Conservation (phyloP, 2,888 invertebrate species). For the Eustalomyia histrio region DNA sequence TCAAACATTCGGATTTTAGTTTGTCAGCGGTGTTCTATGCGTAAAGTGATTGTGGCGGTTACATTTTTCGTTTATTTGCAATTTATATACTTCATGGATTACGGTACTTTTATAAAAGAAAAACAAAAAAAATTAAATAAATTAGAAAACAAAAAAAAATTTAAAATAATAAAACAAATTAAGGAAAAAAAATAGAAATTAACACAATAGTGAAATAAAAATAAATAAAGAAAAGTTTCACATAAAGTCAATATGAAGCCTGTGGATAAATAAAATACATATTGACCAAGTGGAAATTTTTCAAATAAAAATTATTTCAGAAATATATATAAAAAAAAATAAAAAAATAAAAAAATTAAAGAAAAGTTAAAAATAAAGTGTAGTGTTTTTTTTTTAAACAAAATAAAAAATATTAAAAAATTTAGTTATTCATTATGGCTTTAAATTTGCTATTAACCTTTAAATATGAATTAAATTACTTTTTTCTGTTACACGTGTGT, state of each 20-base stretch:
- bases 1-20: conserved; percentile 49
- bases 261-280: conserved; percentile 39
- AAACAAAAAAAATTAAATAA: conserved; percentile 20
- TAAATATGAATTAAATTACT: conserved; percentile 1
- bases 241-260: conserved; percentile 46
- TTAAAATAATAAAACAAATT: not conserved
- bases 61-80: conserved; percentile 38
- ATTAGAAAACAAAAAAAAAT: conserved; percentile 8
- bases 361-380: conserved; percentile 24
- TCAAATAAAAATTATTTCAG: not conserved
- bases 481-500: conserved; percentile 21
- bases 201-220: not conserved
- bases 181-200: not conserved
- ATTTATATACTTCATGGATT: conserved; percentile 48
- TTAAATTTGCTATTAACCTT: not conserved
- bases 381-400: not conserved
- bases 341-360: conserved; percentile 38
- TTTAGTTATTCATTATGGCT: conserved; percentile 32
- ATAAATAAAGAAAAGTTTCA: conserved; percentile 14
- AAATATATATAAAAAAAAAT: too few relatives aligned
- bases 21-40: conserved; percentile 63
- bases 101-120: conserved; percentile 48
- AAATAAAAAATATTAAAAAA: not conserved
- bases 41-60: conserved; percentile 46
- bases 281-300: conserved; percentile 27